Percentiles rank a stretch among this genome's conserved stretches.
Evolutionary conservation across 92 coral and sea anemone species (phyloP).

Genomic region (Anthopleura xanthogrammica): DNA sequence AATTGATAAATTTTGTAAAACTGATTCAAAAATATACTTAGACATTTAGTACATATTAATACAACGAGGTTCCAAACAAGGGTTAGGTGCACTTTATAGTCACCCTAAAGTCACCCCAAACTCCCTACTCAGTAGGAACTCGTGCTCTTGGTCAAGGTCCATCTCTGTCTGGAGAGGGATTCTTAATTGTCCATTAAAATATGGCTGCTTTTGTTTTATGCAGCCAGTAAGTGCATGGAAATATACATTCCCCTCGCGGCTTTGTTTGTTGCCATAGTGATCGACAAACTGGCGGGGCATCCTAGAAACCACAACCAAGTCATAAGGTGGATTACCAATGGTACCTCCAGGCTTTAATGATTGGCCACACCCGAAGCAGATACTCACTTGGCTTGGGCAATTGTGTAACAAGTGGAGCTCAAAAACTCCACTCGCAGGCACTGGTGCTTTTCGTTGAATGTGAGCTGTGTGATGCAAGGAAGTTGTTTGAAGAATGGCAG

Average conservation of each 20-base stretch:
- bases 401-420: constrained; percentile 33
- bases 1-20: no score
- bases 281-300: constrained; percentile 32
- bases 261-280: constrained; percentile 21
- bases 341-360: constrained; percentile 33
- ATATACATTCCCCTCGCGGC: constrained; percentile 30
- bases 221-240: constrained; percentile 24
- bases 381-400: constrained; percentile 36
- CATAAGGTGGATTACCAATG: constrained; percentile 33
- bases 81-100: no score
- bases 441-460: constrained; percentile 21
- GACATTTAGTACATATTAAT: no score
- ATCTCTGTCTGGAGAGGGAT: no score
- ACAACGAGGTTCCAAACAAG: no score
- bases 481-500: not conserved
- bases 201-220: constrained; percentile 29
- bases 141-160: no score
- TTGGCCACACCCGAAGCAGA: constrained; percentile 40
- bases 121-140: no score
- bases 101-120: no score
- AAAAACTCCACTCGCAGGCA: constrained; percentile 33
- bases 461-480: not conserved
- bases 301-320: constrained; percentile 33
- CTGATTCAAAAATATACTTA: no score
- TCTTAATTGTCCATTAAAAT: no score